phyloP scores from a whole-genome alignment of 2,888 invertebrate genomes.

The Empis livida region DNA sequence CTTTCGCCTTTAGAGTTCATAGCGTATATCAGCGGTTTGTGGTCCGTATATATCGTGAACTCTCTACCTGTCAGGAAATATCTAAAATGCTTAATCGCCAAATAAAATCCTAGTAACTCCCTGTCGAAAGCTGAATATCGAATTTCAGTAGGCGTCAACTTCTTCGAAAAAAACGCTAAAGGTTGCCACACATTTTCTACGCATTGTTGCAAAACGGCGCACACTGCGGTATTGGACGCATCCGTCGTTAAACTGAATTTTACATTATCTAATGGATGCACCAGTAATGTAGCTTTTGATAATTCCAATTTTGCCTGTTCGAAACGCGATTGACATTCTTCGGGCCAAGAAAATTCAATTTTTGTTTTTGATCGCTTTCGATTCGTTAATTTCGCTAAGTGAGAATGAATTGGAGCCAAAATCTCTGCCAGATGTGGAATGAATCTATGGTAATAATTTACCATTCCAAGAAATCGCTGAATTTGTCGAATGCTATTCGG shows the following conservation, averaged over 20 bases:
- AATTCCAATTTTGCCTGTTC: not conserved
- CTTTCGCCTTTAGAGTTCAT: too few species aligned
- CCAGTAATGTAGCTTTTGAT: conserved; percentile 3
- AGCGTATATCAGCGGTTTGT: conserved; percentile 1
- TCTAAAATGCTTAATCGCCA: conserved; percentile 9
- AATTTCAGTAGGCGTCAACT: conserved; percentile 14
- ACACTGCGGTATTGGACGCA: conserved; percentile 16
- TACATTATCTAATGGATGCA: conserved; percentile 3
- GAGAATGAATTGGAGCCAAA: not conserved
- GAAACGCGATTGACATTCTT: not conserved
- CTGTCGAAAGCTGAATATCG: conserved; percentile 19
- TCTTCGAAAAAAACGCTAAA: conserved; percentile 17
- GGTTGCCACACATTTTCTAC: conserved; percentile 13
- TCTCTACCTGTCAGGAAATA: not conserved
- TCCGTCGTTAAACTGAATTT: conserved; percentile 3
- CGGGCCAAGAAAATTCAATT: conserved; percentile 1
- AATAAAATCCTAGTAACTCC: conserved; percentile 18
- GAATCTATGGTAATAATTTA: conserved; percentile 4
- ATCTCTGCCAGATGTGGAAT: conserved; percentile 1
- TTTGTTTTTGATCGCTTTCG: not conserved
- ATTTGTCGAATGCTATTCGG: not conserved
- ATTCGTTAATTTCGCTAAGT: not conserved
- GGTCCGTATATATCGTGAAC: conserved; percentile 4
- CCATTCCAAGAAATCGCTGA: conserved; percentile 4
- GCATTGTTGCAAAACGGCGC: conserved; percentile 17